Evolutionary conservation across 2,113 vertebrate genomes (phyloP), one percentile per base, ranked within the genome.

Genomic region (Catharus minimus): DNA sequence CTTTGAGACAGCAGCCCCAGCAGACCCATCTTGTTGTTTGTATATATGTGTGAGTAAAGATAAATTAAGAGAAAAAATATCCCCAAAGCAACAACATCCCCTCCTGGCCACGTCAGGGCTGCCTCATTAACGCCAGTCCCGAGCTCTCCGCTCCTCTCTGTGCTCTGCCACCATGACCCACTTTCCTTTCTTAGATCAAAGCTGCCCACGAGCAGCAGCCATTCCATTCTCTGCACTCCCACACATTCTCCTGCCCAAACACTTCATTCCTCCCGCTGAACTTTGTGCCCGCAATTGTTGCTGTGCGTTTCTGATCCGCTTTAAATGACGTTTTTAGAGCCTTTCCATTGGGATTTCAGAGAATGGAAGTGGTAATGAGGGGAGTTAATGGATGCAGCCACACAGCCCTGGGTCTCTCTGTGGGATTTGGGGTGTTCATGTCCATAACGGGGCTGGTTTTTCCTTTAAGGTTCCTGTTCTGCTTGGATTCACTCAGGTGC

Each of bases 131-230:
- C 64, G 13, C 43, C 64, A 47, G 4, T 27, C n/a, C 44, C 22
- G 1, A 65, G 7, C 65, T 72, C 50, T 72, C 50, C 27, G 3
- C 9, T 72, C 28, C 18, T 4, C 62, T 67, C 3, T 1, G 1
- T 28, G 5, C 22, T 0, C 55, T 50, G 68, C 65, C 85, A 78
- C 85, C 13, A 0, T 62, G 84, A 66, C 82, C 88, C 86, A 58
- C 57, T 94, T 93, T 87, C 65, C 74, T 85, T 56, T 71, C 57
- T 20, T 6, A 17, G 94, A 58, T 66, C 32, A 84, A 86, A 93
- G 90, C 84, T 65, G 81, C 87, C 87, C 67, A 12, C 44, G 15
- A 80, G 73, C 77, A 20, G 16, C 73, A 18, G 13, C 11, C 0
- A 32, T 43, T 73, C 33, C 52, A 1, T 68, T 47, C 61, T 76